Evolutionary conservation across 2,797 vertebrate genomes (phyloP), one percentile per base, ranked within the genome.

Genomic region (Lates japonicus): DNA sequence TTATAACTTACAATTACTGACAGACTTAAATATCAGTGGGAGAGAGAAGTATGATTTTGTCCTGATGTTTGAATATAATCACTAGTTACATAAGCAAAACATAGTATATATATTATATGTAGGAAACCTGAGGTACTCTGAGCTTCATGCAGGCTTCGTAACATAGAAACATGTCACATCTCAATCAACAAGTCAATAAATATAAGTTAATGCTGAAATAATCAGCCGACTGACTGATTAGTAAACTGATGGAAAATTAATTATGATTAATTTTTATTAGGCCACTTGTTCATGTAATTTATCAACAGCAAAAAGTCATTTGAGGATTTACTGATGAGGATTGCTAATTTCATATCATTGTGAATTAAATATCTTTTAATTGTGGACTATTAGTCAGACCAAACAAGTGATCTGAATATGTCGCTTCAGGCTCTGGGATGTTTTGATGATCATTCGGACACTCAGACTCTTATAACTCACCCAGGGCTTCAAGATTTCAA

Each of bases 1-100:
- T 74, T 66, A 70, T 57, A 80, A 85, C 84, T 81, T 20, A 78
- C 44, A 84, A 86, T 90, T 88, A 91, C 85, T 44, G 82, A 82
- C 59, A 54, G 48, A 71, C 20, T n/a, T 51, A 66, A 80, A 80
- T 81, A 68, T 80, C 80, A 85, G 75, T 11, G 17, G 58, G 41
- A 70, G 65, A n/a, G 25, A 72, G 12, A 60, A 41, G n/a, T 22
- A 19, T 46, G 20, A 52, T 20, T 71, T 68, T 14, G 22, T 35
- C 48, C 29, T 51, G 44, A 35, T 42, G 33, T 31, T 37, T 29
- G 37, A 63, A 54, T 0, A 60, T 25, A 79, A 33, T 16, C 35
- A 17, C 62, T 25, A 25, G 52, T 22, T 44, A 55, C 8, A 20
- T 6, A 31, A 54, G 20, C 1, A 22, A 55, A 74, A 71, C 44